Evolutionary conservation across 2,888 invertebrate species (phyloP), one percentile per base, ranked within the genome.

Genomic region (Harmothoe impar): DNA sequence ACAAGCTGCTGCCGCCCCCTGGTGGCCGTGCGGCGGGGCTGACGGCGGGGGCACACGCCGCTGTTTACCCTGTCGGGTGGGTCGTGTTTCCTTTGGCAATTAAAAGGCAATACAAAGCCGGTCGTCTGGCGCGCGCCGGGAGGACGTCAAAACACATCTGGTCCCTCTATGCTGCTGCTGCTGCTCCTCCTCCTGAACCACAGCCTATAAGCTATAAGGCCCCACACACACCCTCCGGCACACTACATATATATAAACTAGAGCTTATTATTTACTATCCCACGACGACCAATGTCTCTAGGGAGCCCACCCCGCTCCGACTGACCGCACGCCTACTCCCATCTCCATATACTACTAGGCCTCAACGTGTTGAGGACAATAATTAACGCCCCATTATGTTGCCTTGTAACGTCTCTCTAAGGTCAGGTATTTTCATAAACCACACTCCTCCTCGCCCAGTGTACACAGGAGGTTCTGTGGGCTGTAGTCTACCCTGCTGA

Each of bases 81-180:
- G 31, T 35, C 68, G 54, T 89, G 89, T 89, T 89, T 29, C 89
- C 68, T 23, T 89, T 89, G 89, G 68, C 89, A 89, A 89, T 89
- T 89, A 89, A 89, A 89, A 89, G 43, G 89, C 62, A 56, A 89
- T 68, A 89, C 68, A 62, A 56, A n/a, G 33, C 33, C 25, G 89
- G 35, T 0, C 33, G n/a, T 56, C 89, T 68, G 29, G 20, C n/a
- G 68, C 33, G n/a, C 35, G 43, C 68, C 52, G 33, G 68, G 54
- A 86, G 54, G 56, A 86, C 54, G 54, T 54, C 52, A 86, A 86
- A 52, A 86, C 86, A 86, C 86, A 86, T 54, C 25, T 86, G 86
- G 86, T 54, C 33, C 29, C 56, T 12, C 86, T 86, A 43, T 43
- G n/a, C 56, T 31, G 31, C 12, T 12, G 5, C 81, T 23, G 17